phyloP scores from a whole-genome alignment of 2,888 invertebrate species.

The Pollenia griseotomentosa region DNA sequence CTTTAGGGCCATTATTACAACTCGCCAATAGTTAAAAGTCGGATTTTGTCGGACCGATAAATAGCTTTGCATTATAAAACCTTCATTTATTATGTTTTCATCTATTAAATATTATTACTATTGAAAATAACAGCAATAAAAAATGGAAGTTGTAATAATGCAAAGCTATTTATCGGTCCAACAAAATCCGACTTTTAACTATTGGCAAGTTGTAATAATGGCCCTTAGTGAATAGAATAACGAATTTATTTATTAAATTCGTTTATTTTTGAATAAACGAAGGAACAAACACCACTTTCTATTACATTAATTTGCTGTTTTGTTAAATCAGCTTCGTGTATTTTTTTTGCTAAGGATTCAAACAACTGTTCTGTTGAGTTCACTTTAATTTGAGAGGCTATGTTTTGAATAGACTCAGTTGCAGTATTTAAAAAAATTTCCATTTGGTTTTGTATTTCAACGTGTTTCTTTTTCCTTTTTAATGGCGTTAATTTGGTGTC shows the following conservation, averaged over 20 bases:
- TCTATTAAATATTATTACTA: too few relatives aligned
- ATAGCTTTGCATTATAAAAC: too few relatives aligned
- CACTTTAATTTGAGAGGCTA: constrained; percentile 3
- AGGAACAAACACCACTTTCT: constrained; percentile 16
- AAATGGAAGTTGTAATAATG: too few relatives aligned
- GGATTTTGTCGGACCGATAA: too few relatives aligned
- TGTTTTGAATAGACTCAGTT: constrained; percentile 15
- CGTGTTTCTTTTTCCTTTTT: neutral
- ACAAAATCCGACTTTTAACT: too few relatives aligned
- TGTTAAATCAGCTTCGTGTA: constrained; percentile 29
- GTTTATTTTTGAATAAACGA: constrained; percentile 26
- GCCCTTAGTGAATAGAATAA: neutral
- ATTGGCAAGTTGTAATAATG: too few relatives aligned
- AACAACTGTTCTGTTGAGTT: constrained; percentile 8
- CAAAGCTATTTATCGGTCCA: too few relatives aligned
- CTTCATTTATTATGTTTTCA: too few relatives aligned
- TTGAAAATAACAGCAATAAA: too few relatives aligned
- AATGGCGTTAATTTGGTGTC: neutral
- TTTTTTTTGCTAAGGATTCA: constrained; percentile 3
- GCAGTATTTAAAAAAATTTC: neutral
- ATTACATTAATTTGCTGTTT: constrained; percentile 11
- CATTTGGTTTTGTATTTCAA: constrained; percentile 1
- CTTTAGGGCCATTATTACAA: too few relatives aligned
- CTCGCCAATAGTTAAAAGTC: too few relatives aligned
- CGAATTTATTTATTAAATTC: neutral